Conservation (phyloP, 2,888 invertebrate genomes). For the Hypena proboscidalis region DNA sequence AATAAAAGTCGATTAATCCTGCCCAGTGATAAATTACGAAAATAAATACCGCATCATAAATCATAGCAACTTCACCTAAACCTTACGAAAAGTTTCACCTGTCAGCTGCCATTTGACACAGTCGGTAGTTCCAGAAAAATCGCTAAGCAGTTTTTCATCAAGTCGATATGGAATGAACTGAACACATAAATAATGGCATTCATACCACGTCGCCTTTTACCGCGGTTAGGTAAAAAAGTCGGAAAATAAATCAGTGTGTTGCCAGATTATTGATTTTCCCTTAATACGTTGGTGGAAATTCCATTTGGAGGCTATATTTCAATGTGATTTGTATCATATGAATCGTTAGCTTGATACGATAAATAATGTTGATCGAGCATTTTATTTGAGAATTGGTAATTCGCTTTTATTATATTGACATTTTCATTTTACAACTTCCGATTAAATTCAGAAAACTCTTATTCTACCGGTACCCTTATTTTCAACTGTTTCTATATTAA, state of each 20-base stretch:
- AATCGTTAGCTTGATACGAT: slow-evolving; percentile 33
- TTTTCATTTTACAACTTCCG: no score
- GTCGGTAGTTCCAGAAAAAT: slow-evolving; percentile 26
- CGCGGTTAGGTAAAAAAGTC: slow-evolving; percentile 49
- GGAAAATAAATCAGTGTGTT: slow-evolving; percentile 57
- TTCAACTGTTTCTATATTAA: no score
- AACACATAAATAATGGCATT: slow-evolving; percentile 58
- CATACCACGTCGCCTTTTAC: slow-evolving; percentile 54
- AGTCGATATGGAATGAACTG: slow-evolving; percentile 39
- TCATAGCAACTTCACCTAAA: slow-evolving; percentile 7
- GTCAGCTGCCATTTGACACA: slow-evolving; percentile 24
- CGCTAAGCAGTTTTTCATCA: slow-evolving; percentile 39
- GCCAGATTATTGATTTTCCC: slow-evolving; percentile 46
- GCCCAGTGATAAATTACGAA: not conserved
- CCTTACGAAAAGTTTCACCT: slow-evolving; percentile 31
- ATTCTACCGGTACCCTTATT: no score
- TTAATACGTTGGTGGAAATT: slow-evolving; percentile 40
- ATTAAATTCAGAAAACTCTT: no score
- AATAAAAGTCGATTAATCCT: not conserved
- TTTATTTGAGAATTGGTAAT: not conserved
- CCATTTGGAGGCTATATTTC: slow-evolving; percentile 39
- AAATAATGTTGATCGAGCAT: slow-evolving; percentile 12
- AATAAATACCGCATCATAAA: not conserved
- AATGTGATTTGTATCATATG: slow-evolving; percentile 38
- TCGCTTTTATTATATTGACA: no score